phyloP scores from a whole-genome alignment of 2,888 invertebrate genomes.

The Agonopterix arenella region DNA sequence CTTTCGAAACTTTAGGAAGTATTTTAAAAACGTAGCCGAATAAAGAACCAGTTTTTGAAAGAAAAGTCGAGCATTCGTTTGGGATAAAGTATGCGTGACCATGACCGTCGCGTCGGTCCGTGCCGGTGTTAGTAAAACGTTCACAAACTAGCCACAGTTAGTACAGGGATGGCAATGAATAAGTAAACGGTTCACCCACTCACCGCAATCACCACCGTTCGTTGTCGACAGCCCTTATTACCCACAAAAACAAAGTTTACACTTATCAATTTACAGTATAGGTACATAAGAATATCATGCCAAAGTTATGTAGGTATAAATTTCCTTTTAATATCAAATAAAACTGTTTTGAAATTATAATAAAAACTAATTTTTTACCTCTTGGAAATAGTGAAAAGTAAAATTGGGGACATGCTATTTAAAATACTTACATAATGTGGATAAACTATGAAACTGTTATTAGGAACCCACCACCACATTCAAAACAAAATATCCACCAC shows the following conservation, averaged over 20 bases:
- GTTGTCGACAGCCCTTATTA: conserved; percentile 59
- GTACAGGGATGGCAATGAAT: conserved; percentile 25
- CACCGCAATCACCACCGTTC: conserved; percentile 58
- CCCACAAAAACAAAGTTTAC: conserved; percentile 59
- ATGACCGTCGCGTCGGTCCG: not conserved
- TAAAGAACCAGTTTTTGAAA: no score
- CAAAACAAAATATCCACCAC: no score
- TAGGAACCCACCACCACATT: conserved; percentile 8
- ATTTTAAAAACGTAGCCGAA: no score
- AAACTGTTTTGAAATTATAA: no score
- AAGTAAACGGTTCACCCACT: conserved; percentile 57
- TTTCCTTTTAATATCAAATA: not conserved
- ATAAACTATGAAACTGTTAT: not conserved
- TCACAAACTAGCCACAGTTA: conserved; percentile 39
- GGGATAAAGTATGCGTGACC: conserved; percentile 6
- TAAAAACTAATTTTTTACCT: not conserved
- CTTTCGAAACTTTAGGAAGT: no score
- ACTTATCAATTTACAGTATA: not conserved
- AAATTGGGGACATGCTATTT: not conserved
- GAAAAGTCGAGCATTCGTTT: no score
- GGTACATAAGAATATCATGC: conserved; percentile 2
- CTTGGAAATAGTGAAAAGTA: not conserved
- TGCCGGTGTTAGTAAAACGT: conserved; percentile 34
- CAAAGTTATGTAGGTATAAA: not conserved
- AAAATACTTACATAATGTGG: not conserved